Evolutionary conservation across 2,888 invertebrate genomes (phyloP).

Genomic region (Agonum fuliginosum): DNA sequence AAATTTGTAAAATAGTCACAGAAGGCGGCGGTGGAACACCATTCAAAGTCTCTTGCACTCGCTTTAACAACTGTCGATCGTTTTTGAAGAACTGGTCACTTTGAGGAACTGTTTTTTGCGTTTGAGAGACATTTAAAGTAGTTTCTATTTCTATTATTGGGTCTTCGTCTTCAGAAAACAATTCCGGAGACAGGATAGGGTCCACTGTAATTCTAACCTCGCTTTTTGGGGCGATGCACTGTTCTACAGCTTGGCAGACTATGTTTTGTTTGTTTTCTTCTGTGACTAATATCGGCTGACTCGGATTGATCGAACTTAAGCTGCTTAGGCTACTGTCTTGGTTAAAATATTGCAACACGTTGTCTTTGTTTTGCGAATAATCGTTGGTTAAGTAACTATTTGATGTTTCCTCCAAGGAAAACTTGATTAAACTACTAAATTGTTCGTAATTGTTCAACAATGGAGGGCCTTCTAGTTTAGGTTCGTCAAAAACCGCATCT

Average conservation of each 20-base stretch:
- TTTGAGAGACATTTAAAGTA: conserved; percentile 9
- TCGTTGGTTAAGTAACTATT: conserved; percentile 45
- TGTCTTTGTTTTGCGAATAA: conserved; percentile 8
- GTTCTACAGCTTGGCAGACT: conserved; percentile 42
- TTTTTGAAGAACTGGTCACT: conserved; percentile 63
- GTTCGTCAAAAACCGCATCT: conserved; percentile 55
- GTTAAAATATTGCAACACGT: conserved; percentile 32
- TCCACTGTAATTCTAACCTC: conserved; percentile 54
- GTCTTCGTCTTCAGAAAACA: conserved; percentile 80
- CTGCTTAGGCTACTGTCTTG: conserved; percentile 31
- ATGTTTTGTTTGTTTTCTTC: conserved; percentile 34
- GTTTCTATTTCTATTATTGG: conserved; percentile 66
- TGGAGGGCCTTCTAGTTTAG: conserved; percentile 49
- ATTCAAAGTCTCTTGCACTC: conserved; percentile 77
- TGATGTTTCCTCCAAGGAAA: conserved; percentile 50
- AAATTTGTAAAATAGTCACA: conserved; percentile 80
- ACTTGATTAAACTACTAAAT: conserved; percentile 52
- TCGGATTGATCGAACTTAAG: conserved; percentile 28
- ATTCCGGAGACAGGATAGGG: conserved; percentile 74
- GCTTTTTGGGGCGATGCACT: conserved; percentile 18
- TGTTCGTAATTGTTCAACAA: conserved; percentile 49
- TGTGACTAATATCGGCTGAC: conserved; percentile 27
- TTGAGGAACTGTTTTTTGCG: conserved; percentile 7
- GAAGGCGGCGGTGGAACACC: conserved; percentile 86
- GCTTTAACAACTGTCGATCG: conserved; percentile 71